phyloP scores from a whole-genome alignment of 2,797 vertebrate genomes.

The Carapus acus region DNA sequence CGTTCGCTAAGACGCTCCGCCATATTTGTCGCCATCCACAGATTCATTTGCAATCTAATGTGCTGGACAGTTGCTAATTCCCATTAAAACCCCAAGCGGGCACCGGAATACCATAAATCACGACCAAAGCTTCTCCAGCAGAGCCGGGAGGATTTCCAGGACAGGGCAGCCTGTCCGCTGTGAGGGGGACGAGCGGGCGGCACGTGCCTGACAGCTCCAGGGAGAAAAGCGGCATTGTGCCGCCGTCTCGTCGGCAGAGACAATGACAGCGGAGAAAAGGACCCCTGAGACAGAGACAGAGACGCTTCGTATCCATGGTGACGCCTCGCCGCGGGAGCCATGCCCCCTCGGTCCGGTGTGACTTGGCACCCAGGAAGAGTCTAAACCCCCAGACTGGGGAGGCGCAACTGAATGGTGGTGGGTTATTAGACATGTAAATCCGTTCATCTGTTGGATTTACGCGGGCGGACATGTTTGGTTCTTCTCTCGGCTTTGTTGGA shows the following conservation, averaged over 20 bases:
- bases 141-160: constrained; percentile 39
- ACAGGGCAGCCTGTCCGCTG: constrained; percentile 49
- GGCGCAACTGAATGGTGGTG: too few species aligned
- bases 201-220: constrained; percentile 53
- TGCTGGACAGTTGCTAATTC: constrained; percentile 1
- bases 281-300: constrained; percentile 45
- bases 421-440: too few species aligned
- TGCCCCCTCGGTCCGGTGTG: constrained; percentile 33
- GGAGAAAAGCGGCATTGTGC: constrained; percentile 53
- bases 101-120: constrained; percentile 7
- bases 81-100: background rate
- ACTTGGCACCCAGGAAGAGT: constrained; percentile 35
- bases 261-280: constrained; percentile 50
- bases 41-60: constrained; percentile 7
- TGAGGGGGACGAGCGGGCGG: constrained; percentile 43
- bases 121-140: constrained; percentile 27
- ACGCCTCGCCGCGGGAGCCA: constrained; percentile 44
- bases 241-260: constrained; percentile 46
- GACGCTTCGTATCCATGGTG: constrained; percentile 61
- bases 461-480: too few species aligned
- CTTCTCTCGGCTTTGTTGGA: too few species aligned
- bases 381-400: constrained; percentile 20
- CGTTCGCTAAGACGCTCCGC: too few species aligned
- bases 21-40: background rate
- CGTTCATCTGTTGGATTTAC: too few species aligned